Percentiles rank a stretch among this genome's conserved stretches.
Evolutionary conservation across 1,140 invertebrate genomes (phyloP).

Genomic region (Marisa cornuarietis): DNA sequence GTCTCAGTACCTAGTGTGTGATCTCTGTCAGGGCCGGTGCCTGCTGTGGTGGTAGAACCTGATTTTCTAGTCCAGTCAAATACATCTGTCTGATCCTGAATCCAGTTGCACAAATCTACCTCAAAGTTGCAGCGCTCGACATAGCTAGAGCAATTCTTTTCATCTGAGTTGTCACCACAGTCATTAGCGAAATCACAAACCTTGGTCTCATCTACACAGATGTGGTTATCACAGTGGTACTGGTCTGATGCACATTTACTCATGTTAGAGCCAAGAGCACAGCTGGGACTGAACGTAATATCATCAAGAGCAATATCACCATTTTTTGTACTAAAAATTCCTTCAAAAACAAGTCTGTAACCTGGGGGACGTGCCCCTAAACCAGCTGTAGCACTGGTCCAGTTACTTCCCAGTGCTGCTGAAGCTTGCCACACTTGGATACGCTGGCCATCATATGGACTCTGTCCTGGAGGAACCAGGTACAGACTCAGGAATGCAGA

Average conservation of each 20-base stretch:
- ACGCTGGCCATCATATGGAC: constrained; percentile 47
- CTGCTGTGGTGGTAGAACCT: constrained; percentile 58
- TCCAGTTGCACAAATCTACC: constrained; percentile 51
- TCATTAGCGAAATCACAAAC: constrained; percentile 59
- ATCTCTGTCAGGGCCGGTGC: constrained; percentile 78
- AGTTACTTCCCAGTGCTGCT: constrained; percentile 34
- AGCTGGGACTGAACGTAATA: constrained; percentile 70
- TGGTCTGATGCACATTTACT: constrained; percentile 45
- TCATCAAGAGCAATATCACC: constrained; percentile 83
- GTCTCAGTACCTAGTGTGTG: constrained; percentile 74
- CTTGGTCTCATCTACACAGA: constrained; percentile 48
- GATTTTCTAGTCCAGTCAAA: constrained; percentile 70
- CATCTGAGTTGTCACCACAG: constrained; percentile 65
- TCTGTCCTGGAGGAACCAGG: constrained; percentile 29
- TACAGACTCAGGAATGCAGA: constrained; percentile 39
- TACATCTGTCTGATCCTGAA: constrained; percentile 43
- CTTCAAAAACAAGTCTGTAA: constrained; percentile 49
- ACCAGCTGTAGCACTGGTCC: constrained; percentile 45
- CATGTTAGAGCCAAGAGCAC: constrained; percentile 39
- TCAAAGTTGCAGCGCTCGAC: constrained; percentile 65
- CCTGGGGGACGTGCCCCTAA: constrained; percentile 38
- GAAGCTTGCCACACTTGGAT: constrained; percentile 43
- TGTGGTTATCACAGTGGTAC: constrained; percentile 46
- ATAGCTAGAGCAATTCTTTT: constrained; percentile 40
- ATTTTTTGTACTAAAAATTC: constrained; percentile 69